phyloP scores from a whole-genome alignment of 2,888 invertebrate genomes.

The Thera britannica region DNA sequence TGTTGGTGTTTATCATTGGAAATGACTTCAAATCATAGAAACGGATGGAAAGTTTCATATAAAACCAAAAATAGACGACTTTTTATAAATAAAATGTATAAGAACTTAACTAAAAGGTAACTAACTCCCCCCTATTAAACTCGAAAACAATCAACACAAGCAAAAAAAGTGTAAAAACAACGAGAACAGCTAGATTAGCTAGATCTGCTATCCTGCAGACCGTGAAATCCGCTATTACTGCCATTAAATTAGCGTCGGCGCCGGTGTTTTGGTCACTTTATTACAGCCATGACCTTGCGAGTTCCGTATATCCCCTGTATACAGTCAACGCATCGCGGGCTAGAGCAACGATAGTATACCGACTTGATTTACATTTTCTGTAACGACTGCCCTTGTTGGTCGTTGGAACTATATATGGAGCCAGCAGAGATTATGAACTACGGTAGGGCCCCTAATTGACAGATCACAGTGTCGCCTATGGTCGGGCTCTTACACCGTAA shows the following conservation, averaged over 20 bases:
- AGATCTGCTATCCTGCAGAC: constrained; percentile 51
- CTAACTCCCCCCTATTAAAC: constrained; percentile 28
- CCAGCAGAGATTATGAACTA: constrained; percentile 65
- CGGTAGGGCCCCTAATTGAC: constrained; percentile 75
- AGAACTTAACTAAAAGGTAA: constrained; percentile 5
- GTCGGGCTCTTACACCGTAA: constrained; percentile 63
- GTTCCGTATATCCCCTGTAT: constrained; percentile 6
- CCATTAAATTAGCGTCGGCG: constrained; percentile 57
- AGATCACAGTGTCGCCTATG: constrained; percentile 60
- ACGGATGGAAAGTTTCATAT: too few relatives aligned
- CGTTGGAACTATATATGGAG: constrained; percentile 54
- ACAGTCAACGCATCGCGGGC: not conserved
- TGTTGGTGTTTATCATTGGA: too few relatives aligned
- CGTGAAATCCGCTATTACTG: constrained; percentile 63
- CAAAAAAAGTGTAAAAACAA: constrained; percentile 52
- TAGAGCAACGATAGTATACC: constrained; percentile 15
- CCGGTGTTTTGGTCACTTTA: constrained; percentile 26
- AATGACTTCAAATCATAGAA: too few relatives aligned
- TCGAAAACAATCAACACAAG: constrained; percentile 31
- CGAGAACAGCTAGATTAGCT: constrained; percentile 57
- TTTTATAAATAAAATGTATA: not conserved
- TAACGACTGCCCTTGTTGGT: constrained; percentile 52
- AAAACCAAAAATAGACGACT: too few relatives aligned
- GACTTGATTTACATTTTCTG: constrained; percentile 27
- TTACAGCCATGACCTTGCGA: constrained; percentile 26